Base-by-base conservation (phyloP, 2,888 invertebrate genomes). In the Julus scanicus region DNA sequence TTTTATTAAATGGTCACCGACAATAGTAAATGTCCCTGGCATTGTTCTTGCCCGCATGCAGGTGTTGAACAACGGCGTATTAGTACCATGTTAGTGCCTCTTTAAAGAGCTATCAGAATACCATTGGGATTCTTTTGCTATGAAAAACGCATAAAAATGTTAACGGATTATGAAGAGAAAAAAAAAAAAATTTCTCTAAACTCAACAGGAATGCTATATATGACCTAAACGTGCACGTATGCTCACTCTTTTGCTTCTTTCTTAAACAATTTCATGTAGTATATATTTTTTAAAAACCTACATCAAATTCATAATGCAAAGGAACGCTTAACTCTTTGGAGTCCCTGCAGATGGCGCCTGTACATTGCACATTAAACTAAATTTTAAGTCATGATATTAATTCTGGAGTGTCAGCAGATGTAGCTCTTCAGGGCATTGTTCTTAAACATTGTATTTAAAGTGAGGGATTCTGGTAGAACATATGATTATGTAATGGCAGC, bases 1-100 rank as follows among this genome's bases (percentile, higher is more conserved):
- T 37, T 80, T 37, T 37, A 29, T 80, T 37, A 80, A 80, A 80
- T 37, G 80, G 80, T 80, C 80, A 80, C 80, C 80, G 80, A 37
- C 80, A 37, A 63, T 13, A 29, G 11, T 5, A 80, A 80, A 80
- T 80, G 80, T 37, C 80, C 80, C 80, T 80, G 13, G 80, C 80
- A 80, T 80, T 80, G 80, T 80, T 80, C 80, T 80, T 80, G 80
- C 80, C 80, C 80, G 11, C 37, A 80, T 80, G 37, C 80, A 80
- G 80, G 80, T 80, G 80, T 80, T 80, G 80, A 80, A 80, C 80
- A 80, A 80, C 80, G 29, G 6, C 80, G 80, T 80, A 80, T 80
- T 80, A 80, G 80, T 15, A 80, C 29, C 80, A 20, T 80, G 37
- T 80, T 80, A 80, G 80, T 80, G 80, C 37, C 37, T 80, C 71